Base-by-base conservation (phyloP, 2,113 vertebrate species). In the Dromas ardeola region DNA sequence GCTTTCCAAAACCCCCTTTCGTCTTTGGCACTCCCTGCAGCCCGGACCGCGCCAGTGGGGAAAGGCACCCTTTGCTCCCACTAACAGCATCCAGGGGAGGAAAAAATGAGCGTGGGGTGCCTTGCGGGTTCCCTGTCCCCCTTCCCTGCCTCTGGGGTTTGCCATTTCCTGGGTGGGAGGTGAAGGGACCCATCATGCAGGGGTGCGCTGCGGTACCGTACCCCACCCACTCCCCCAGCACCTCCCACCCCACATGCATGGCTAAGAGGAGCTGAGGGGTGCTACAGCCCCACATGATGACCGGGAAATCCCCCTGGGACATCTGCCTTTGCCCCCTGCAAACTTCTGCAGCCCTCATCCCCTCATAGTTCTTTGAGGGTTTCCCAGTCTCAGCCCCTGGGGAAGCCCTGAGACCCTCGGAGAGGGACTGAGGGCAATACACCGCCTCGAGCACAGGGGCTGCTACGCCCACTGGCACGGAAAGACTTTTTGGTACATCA, bases 231-330 rank as follows among this genome's bases (percentile, higher is more conserved):
- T n/a, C 42, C 42, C 47, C 16, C 45, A 49, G 42, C 30, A 55
- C 34, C 69, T 84, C 40, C 10, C 20, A 13, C n/a, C 36, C 40
- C 9, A 3, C 21, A 10, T 1, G 3, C 1, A 3, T 0, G 0
- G 20, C 72, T 82, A 66, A n/a, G 16, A 69, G 65, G 15, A 55
- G 38, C n/a, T 53, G 52, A 67, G 27, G 8, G 13, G 15, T 34
- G 30, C 11, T 49, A 49, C 58, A 67, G 38, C 16, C 47, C n/a
- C 59, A 70, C 32, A 16, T 27, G 29, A 49, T 2, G 6, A 77
- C 16, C 2, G 3, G 47, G n/a, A 80, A n/a, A 17, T 1, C 20
- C 9, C 8, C 23, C 27, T 16, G 8, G 1, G 34, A 38, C 0
- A 0, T 18, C 53, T 3, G 3, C n/a, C 21, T 81, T 70, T 42